phyloP scores from a whole-genome alignment of 2,113 vertebrate genomes.

The Coptodon bakossiorum region DNA sequence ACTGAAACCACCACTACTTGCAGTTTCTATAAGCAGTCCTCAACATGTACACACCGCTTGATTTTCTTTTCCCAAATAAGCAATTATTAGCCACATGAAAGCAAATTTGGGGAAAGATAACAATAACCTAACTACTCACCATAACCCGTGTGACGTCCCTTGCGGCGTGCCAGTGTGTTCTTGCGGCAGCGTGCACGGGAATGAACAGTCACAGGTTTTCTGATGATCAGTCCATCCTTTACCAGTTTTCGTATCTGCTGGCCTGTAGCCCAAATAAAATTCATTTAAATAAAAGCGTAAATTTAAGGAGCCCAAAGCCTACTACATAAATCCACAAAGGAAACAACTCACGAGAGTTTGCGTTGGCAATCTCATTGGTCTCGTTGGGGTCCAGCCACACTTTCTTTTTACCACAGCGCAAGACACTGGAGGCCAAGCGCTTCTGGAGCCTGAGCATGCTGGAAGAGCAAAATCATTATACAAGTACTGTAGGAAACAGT shows the following conservation, averaged over 20 bases:
- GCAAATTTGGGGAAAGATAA: not conserved
- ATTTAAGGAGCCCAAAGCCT: not conserved
- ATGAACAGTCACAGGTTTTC: constrained; percentile 93
- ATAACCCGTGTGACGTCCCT: constrained; percentile 92
- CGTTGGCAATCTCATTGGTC: constrained; percentile 94
- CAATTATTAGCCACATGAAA: not conserved
- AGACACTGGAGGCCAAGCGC: constrained; percentile 90
- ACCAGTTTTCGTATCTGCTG: constrained; percentile 95
- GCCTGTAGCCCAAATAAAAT: constrained; percentile 56
- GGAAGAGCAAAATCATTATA: not conserved
- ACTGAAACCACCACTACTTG: not conserved
- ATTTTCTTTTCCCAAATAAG: not conserved
- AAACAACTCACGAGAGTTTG: constrained; percentile 84
- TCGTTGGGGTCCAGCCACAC: constrained; percentile 96
- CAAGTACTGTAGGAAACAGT: not conserved
- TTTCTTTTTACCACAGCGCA: constrained; percentile 95
- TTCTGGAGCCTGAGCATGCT: constrained; percentile 97
- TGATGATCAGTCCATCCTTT: constrained; percentile 94
- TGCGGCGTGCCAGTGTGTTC: constrained; percentile 90
- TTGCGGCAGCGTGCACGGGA: constrained; percentile 94
- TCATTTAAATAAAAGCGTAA: not conserved
- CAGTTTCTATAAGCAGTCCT: not conserved
- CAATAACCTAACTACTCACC: constrained; percentile 67
- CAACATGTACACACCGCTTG: not conserved
- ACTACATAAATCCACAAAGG: not conserved